Evolutionary conservation across 2,888 invertebrate species (phyloP).

Genomic region (Byasa hedistus): DNA sequence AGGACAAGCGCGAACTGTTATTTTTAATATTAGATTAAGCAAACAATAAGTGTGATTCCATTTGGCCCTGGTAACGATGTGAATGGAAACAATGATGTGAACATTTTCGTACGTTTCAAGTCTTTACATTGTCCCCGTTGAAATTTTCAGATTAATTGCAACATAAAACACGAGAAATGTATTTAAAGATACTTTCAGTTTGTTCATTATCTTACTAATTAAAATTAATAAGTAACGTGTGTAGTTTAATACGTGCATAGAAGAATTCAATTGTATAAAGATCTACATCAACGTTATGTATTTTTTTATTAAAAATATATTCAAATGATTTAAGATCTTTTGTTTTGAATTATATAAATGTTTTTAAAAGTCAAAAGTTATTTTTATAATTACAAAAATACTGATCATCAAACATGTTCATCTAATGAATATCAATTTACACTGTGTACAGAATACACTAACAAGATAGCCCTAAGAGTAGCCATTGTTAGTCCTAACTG

Average conservation of each 20-base stretch:
- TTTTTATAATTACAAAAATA: background rate
- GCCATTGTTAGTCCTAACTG: slow-evolving; percentile 35
- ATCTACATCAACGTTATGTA: too few relatives aligned
- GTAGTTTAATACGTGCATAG: background rate
- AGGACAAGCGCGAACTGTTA: slow-evolving; percentile 19
- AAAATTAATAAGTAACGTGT: background rate
- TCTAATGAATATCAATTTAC: background rate
- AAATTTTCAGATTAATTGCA: background rate
- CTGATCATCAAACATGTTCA: too few relatives aligned
- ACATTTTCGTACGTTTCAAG: slow-evolving; percentile 21
- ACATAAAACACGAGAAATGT: background rate
- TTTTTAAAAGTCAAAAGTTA: background rate
- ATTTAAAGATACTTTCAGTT: background rate
- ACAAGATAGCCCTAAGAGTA: slow-evolving; percentile 35
- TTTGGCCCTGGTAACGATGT: slow-evolving; percentile 33
- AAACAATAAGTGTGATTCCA: slow-evolving; percentile 42
- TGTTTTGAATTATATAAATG: background rate
- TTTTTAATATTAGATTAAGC: slow-evolving; percentile 33
- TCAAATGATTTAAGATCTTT: too few relatives aligned
- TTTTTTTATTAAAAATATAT: too few relatives aligned
- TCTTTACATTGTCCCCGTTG: background rate
- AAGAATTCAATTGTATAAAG: too few relatives aligned
- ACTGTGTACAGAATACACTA: slow-evolving; percentile 6
- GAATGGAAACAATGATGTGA: slow-evolving; percentile 43
- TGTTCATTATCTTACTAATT: background rate